A percentile compares a stretch with the other conserved stretches of the same genome.
Evolutionary conservation across 2,888 invertebrate genomes (phyloP).

Genomic region (Ophion obscuratus): DNA sequence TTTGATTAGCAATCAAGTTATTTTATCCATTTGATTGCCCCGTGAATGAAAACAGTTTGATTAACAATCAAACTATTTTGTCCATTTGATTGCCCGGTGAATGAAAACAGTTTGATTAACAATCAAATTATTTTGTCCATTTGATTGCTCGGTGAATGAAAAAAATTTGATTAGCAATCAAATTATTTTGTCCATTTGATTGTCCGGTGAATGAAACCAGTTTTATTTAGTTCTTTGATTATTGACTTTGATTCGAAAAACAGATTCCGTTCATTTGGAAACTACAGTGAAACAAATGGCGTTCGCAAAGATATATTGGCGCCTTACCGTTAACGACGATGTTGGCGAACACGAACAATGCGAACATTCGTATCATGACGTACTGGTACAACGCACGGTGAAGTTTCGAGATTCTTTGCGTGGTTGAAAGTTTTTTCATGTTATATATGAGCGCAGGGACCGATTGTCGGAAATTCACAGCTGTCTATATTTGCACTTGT

Average conservation of each 20-base stretch:
- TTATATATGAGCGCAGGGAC: conserved; percentile 42
- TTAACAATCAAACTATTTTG: too few species aligned
- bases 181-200: neutral
- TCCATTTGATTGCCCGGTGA: too few species aligned
- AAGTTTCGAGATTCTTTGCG: conserved; percentile 27
- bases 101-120: too few species aligned
- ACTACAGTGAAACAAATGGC: neutral
- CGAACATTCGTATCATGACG: conserved; percentile 22
- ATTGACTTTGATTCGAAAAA: neutral
- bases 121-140: neutral
- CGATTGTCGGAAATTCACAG: conserved; percentile 14
- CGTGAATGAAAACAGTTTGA: too few species aligned
- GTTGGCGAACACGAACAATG: conserved; percentile 16
- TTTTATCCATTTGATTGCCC: too few species aligned
- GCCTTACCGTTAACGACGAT: conserved; percentile 34
- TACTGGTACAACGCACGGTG: neutral
- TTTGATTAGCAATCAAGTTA: too few species aligned
- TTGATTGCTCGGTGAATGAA: too few species aligned
- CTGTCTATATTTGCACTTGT: conserved; percentile 49
- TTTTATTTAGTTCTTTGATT: too few species aligned
- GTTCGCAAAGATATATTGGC: too few species aligned
- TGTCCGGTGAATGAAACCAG: too few species aligned
- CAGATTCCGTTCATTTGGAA: neutral
- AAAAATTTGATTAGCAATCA: neutral
- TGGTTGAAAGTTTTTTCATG: conserved; percentile 26